Conservation (phyloP, 2,888 invertebrate genomes). For the Tachina lurida region DNA sequence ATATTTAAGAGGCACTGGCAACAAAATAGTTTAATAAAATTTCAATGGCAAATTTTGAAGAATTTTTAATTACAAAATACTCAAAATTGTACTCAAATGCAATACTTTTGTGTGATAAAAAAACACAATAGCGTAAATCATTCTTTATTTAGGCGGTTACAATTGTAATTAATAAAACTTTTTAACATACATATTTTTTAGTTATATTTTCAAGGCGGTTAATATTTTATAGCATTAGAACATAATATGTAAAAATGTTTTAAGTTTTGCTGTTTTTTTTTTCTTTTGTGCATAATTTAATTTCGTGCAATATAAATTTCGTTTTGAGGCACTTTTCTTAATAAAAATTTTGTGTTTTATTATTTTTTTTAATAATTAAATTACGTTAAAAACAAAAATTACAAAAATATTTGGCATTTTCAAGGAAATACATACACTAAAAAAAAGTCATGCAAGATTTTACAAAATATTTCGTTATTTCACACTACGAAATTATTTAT, state of each 20-base stretch:
- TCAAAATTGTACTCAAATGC: too few relatives aligned
- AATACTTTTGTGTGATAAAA: too few relatives aligned
- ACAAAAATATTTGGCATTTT: conserved; percentile 64
- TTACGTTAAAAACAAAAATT: conserved; percentile 43
- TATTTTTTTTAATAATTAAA: conserved; percentile 17
- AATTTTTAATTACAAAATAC: too few relatives aligned
- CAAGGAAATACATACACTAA: conserved; percentile 11
- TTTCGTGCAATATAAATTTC: conserved; percentile 68
- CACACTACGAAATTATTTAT: too few relatives aligned
- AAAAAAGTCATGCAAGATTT: too few relatives aligned
- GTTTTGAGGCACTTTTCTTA: conserved; percentile 72
- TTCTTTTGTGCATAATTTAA: conserved; percentile 65
- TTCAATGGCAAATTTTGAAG: too few relatives aligned
- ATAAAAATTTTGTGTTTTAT: conserved; percentile 32
- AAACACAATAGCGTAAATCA: too few relatives aligned
- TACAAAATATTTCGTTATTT: too few relatives aligned
- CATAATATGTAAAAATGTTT: not conserved
- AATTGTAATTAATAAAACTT: too few relatives aligned
- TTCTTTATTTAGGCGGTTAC: too few relatives aligned
- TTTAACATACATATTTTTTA: too few relatives aligned
- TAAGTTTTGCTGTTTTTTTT: conserved; percentile 36
- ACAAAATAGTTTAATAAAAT: too few relatives aligned
- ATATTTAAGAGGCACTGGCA: not conserved
- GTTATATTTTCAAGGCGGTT: not conserved
- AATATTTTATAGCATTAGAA: conserved; percentile 11